Conservation (phyloP, 2,797 vertebrate genomes). For the Pelodytes ibericus region DNA sequence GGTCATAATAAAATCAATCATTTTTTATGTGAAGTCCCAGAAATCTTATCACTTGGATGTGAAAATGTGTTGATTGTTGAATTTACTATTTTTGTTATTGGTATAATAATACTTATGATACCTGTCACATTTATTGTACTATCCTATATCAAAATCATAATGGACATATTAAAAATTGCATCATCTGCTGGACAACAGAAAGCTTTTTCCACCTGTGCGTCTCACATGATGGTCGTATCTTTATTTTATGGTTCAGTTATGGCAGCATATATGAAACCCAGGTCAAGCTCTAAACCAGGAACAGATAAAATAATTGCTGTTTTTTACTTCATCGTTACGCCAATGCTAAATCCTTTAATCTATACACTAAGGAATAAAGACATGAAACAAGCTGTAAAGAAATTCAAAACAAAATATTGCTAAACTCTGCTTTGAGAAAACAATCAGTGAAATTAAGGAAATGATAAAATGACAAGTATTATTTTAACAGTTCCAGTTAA, state of each 20-base stretch:
- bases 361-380: conserved; percentile 48
- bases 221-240: conserved; percentile 53
- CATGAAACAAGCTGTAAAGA: neutral
- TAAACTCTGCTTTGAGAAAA: too few relatives aligned
- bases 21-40: conserved; percentile 37
- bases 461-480: too few relatives aligned
- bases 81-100: conserved; percentile 12
- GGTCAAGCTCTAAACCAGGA: conserved; percentile 43
- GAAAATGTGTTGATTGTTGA: neutral
- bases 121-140: conserved; percentile 14
- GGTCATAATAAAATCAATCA: conserved; percentile 30
- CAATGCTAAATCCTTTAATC: conserved; percentile 58
- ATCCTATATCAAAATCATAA: conserved; percentile 26
- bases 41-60: conserved; percentile 4
- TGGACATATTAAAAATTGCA: conserved; percentile 52
- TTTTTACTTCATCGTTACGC: conserved; percentile 54
- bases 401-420: neutral
- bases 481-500: too few relatives aligned
- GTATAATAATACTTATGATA: neutral
- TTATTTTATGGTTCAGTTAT: conserved; percentile 56
- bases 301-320: conserved; percentile 56
- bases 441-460: too few relatives aligned
- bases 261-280: conserved; percentile 58
- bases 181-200: conserved; percentile 42
- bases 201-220: conserved; percentile 46